These are phyloP conservation scores for Monoplex corrugatus DNA, from an alignment of 2,888 invertebrate species.

Conservation along the genomic window DNA sequence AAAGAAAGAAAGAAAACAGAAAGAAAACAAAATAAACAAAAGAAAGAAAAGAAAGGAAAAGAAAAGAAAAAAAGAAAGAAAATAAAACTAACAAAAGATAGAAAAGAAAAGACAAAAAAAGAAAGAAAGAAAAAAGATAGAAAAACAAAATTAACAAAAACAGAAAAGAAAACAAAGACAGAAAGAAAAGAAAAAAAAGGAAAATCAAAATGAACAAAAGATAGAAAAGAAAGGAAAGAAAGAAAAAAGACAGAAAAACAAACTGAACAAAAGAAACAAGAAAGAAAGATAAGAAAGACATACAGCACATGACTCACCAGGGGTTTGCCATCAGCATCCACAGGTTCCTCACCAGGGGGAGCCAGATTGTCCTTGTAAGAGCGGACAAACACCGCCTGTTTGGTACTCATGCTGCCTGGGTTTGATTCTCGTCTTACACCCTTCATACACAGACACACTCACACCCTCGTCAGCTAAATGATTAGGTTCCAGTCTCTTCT, in stretches of 20 bases:
- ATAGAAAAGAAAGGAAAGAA: background rate
- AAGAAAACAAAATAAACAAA: background rate
- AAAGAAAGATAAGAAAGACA: background rate
- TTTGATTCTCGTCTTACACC: background rate
- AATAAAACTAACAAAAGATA: background rate
- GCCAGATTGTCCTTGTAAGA: constrained; percentile 39
- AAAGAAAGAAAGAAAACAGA: background rate
- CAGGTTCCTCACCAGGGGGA: background rate
- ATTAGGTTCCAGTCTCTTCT: background rate
- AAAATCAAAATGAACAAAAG: background rate
- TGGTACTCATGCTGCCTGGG: constrained; percentile 16
- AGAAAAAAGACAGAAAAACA: background rate
- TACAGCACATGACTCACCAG: background rate
- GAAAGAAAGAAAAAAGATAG: background rate
- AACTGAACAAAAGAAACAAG: background rate
- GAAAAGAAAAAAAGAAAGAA: background rate
- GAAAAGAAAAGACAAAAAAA: background rate
- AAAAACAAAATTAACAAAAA: background rate
- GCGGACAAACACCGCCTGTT: constrained; percentile 48
- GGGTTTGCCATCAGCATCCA: background rate
- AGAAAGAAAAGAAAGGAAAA: background rate
- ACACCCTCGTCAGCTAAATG: background rate
- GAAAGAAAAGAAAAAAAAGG: background rate
- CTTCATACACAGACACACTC: background rate
- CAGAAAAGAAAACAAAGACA: background rate